Evolutionary conservation across 2,113 vertebrate species (phyloP).

Genomic region (Notarius lentiginosus): DNA sequence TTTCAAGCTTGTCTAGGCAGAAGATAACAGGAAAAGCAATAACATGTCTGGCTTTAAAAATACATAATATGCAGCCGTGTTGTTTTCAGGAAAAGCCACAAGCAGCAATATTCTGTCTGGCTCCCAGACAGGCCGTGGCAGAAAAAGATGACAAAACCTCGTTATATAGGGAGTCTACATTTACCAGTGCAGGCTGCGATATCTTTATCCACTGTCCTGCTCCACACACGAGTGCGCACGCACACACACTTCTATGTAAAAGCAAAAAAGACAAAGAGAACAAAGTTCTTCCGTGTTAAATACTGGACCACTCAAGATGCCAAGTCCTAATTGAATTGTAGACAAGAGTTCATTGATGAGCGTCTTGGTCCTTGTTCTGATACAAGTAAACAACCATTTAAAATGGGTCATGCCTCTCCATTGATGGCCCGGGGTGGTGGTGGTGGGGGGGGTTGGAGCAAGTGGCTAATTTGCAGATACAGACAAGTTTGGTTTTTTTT

Average conservation of each 20-base stretch:
- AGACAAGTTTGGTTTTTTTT: constrained; percentile 67
- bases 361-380: constrained; percentile 72
- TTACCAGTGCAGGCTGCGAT: constrained; percentile 24
- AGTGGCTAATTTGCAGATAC: constrained; percentile 70
- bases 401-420: constrained; percentile 75
- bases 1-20: constrained; percentile 66
- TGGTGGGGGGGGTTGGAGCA: constrained; percentile 53
- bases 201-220: background rate
- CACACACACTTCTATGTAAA: background rate
- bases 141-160: constrained; percentile 21
- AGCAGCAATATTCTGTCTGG: constrained; percentile 41
- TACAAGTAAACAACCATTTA: constrained; percentile 80
- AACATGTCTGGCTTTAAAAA: constrained; percentile 62
- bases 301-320: constrained; percentile 66
- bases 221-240: too few relatives aligned
- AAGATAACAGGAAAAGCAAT: constrained; percentile 66
- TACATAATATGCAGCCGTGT: constrained; percentile 46
- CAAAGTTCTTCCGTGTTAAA: constrained; percentile 7
- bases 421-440: constrained; percentile 64
- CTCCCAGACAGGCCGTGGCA: constrained; percentile 40
- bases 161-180: constrained; percentile 33
- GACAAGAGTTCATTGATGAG: constrained; percentile 81
- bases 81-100: constrained; percentile 56
- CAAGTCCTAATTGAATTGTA: constrained; percentile 79
- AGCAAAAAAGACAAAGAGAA: constrained; percentile 11